phyloP scores from a whole-genome alignment of 2,797 vertebrate genomes.

The Falco biarmicus region DNA sequence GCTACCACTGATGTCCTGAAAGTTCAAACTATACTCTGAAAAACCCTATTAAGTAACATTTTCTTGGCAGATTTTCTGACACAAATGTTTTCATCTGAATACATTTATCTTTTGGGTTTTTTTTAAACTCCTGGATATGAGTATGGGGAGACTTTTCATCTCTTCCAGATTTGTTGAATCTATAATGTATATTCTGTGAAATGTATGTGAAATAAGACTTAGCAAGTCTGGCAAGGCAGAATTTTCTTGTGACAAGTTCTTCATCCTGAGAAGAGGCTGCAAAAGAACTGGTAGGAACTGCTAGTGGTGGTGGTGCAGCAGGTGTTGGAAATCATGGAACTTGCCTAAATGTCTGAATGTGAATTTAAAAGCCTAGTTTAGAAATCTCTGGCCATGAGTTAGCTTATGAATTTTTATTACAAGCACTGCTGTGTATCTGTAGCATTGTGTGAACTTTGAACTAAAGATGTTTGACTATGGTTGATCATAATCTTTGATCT shows the following conservation, averaged over 20 bases:
- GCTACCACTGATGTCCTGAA: not conserved
- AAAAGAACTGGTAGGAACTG: not conserved
- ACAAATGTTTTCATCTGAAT: not conserved
- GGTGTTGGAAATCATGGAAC: not conserved
- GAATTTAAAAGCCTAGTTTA: not conserved
- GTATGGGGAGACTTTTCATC: not conserved
- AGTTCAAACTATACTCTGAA: not conserved
- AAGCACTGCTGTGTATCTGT: not conserved
- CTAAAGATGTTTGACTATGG: not conserved
- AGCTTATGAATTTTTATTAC: not conserved
- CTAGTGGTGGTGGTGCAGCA: not conserved
- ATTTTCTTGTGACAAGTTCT: not conserved
- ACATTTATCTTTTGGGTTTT: not conserved
- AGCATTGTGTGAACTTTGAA: not conserved
- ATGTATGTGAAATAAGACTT: not conserved
- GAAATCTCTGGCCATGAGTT: not conserved
- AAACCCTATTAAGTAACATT: not conserved
- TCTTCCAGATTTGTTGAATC: not conserved
- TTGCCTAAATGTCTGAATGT: not conserved
- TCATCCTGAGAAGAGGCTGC: not conserved
- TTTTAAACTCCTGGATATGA: not conserved
- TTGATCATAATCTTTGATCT: not conserved
- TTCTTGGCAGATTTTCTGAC: not conserved
- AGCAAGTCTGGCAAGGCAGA: conserved; percentile 3
- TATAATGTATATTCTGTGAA: not conserved